These are phyloP conservation scores for Drosophila cracens DNA, from an alignment of 2,888 invertebrate genomes.

Conservation along the genomic window DNA sequence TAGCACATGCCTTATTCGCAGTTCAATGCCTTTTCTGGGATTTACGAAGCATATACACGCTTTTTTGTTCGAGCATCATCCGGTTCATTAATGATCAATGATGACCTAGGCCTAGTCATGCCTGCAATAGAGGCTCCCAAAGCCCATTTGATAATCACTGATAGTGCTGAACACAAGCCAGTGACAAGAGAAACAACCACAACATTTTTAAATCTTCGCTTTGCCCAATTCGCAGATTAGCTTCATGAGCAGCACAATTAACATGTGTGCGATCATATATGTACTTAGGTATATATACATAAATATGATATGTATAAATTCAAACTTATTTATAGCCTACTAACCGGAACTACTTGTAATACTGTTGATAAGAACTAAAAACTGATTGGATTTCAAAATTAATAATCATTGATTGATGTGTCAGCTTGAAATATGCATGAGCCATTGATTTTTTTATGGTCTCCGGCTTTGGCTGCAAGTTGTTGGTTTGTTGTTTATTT, in stretches of 20 bases:
- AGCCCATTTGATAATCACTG: slow-evolving; percentile 54
- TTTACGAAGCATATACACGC: slow-evolving; percentile 45
- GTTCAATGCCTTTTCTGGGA: slow-evolving; percentile 66
- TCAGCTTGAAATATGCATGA: slow-evolving; percentile 26
- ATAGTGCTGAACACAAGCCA: slow-evolving; percentile 18
- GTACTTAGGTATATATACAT: neutral
- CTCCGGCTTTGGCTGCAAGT: slow-evolving; percentile 5
- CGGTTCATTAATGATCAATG: slow-evolving; percentile 23
- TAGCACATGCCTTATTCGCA: slow-evolving; percentile 53
- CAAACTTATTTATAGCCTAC: neutral
- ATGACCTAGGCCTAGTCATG: slow-evolving; percentile 64
- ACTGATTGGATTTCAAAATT: slow-evolving; percentile 19
- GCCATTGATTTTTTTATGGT: slow-evolving; percentile 61
- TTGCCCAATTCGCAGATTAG: slow-evolving; percentile 44
- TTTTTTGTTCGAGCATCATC: slow-evolving; percentile 51
- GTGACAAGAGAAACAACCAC: slow-evolving; percentile 4
- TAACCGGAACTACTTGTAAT: slow-evolving; percentile 37
- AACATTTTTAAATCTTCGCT: slow-evolving; percentile 6
- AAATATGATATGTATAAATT: neutral
- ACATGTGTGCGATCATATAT: slow-evolving; percentile 8
- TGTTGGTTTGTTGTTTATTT: neutral
- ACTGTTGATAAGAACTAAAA: slow-evolving; percentile 11
- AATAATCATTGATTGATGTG: slow-evolving; percentile 28
- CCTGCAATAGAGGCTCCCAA: slow-evolving; percentile 21
- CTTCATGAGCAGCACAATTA: slow-evolving; percentile 3